phyloP scores from a whole-genome alignment of 2,113 vertebrate species.

The Gorsachius goisagi region DNA sequence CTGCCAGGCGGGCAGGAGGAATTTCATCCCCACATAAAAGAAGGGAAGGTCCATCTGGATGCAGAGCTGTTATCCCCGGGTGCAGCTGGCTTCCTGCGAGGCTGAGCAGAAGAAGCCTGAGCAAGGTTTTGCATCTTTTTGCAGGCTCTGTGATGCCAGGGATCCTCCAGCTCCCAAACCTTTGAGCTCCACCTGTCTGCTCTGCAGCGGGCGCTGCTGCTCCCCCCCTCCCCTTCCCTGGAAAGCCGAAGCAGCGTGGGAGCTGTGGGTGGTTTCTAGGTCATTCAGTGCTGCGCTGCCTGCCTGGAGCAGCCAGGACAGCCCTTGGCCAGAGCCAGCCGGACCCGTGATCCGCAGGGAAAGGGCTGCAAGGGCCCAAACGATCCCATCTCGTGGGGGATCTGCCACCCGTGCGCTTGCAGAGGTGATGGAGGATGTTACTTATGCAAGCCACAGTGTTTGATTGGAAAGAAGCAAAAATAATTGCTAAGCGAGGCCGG shows the following conservation, averaged over 20 bases:
- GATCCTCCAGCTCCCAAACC: neutral
- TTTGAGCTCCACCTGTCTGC: neutral
- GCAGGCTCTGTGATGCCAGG: neutral
- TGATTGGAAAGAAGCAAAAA: neutral
- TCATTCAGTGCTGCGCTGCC: neutral
- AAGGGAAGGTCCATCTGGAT: neutral
- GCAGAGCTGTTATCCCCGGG: neutral
- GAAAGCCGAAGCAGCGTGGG: neutral
- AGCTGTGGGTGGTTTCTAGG: neutral
- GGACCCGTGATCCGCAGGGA: rapidly evolving
- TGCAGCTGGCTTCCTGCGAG: neutral
- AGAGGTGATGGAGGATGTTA: neutral
- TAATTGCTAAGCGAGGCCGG: neutral
- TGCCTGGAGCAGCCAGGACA: neutral
- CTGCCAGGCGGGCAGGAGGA: neutral
- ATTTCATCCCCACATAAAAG: neutral
- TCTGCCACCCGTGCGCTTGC: rapidly evolving
- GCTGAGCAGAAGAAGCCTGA: neutral
- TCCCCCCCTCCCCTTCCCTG: neutral
- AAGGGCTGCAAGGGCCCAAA: neutral
- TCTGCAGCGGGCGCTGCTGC: neutral
- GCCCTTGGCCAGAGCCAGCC: neutral
- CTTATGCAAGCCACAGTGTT: neutral
- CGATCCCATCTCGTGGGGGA: neutral
- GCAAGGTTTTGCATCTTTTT: neutral